Base-by-base conservation (phyloP, 2,797 vertebrate genomes). In the Bryconaethiops microstoma region DNA sequence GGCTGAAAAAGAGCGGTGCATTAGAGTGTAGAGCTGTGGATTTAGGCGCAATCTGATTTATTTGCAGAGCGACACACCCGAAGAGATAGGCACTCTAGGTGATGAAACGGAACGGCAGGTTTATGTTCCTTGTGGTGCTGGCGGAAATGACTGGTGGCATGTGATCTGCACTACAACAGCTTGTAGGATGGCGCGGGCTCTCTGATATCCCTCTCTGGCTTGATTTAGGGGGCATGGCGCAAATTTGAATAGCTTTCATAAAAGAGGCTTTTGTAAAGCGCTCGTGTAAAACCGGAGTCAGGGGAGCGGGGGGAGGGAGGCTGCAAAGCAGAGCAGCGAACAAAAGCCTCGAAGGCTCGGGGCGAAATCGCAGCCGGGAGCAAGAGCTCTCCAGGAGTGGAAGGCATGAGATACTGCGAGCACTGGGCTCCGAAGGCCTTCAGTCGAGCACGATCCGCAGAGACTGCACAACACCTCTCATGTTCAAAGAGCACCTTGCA, bases 21-120 rank as follows among this genome's bases (percentile, higher is more conserved):
- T 64, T 55, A 17, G 63, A 75, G 10, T 55, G 78, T 48, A 81
- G 83, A 86, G 81, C 75, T 50, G 29, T 67, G 90, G 90, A 92
- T 92, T 91, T 86, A 91, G 90, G 83, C 84, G 83, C 83, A 77
- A 77, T 81, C 78, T 89, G 87, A 92, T 93, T 91, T 89, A 92
- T 91, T 88, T 88, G 71, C 69, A 64, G 55, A 78, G 77, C 77
- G 79, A 76, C 81, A 76, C 81, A 82, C 78, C 70, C 82, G 45
- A 55, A 16, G 70, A 86, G 82, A 63, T 83, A 83, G 80, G 81
- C 90, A 91, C 91, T 92, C 90, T 85, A 87, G 83, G 90, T 89
- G 90, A 92, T 90, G 90, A 91, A 92, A 88, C 85, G 74, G 86
- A 87, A 73, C 50, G 81, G 79, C 91, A 88, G 88, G 87, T 89